Evolutionary conservation across 2,113 vertebrate species (phyloP), one percentile per base, ranked within the genome.

Genomic region (Noturus placidus): DNA sequence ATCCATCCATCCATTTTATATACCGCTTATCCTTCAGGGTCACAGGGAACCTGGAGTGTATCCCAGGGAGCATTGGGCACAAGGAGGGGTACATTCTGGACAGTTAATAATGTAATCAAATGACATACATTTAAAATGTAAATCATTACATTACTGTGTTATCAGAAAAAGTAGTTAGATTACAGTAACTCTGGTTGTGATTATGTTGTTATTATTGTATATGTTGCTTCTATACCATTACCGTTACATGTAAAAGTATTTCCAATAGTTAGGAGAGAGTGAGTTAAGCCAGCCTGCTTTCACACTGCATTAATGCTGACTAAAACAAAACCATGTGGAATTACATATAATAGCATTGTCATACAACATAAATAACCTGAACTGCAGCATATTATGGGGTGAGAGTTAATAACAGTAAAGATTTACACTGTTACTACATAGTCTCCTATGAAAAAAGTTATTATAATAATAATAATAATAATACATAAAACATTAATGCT

Each of bases 401-500:
- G 14, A 78, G 42, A n/a, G 76, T 1, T 52, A 17, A 30, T 15
- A 57, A 33, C 52, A 57, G 8, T 56, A 56, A 79, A 20, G 2
- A 54, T 9, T 56, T 33, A 79, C 15, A 3, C 14, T 1, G 14
- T 33, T 57, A 57, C 20, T 67, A 20, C 61, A 19, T 5, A 52
- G 46, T 46, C 25, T 54, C 15, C 13, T 57, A 59, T 57, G 30
- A 22, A 85, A 56, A 83, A 15, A 50, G 20, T 54, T 35, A 9
- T 50, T 10, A 5, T 46, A 46, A 72, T 54, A 56, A 9, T 50
- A 50, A 5, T 46, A 46, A 72, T 33, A 72, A 42, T 10, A 11
- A 85, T 57, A 33, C n/a, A 80, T 59, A 35, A 82, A 82, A 59
- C 35, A 82, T 61, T 61, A 61, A 9, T 59, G 30, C 54, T 82